Conservation (phyloP, 2,888 invertebrate genomes). For the Heteromurus nitidus region DNA sequence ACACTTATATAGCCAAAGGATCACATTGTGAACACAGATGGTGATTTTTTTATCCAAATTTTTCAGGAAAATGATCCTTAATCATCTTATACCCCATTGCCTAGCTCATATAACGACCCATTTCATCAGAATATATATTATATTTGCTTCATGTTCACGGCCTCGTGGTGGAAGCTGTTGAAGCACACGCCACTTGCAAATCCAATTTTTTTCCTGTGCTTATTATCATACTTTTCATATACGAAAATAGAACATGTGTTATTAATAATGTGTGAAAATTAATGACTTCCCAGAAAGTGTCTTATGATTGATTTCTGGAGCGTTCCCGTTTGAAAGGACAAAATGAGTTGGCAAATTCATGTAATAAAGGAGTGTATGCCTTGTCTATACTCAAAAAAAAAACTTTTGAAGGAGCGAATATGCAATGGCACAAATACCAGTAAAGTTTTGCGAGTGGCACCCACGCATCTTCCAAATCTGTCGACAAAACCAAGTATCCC, state of each 20-base stretch:
- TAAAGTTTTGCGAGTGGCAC: neutral
- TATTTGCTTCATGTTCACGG: conserved; percentile 9
- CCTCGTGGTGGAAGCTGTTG: neutral
- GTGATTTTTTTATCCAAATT: too few relatives aligned
- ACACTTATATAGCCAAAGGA: conserved; percentile 1
- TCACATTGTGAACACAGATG: neutral
- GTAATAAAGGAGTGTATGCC: too few relatives aligned
- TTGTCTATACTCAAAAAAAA: too few relatives aligned
- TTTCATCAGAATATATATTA: conserved; percentile 29
- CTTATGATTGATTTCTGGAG: conserved; percentile 54
- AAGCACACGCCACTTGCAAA: neutral
- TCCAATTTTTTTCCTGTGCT: neutral
- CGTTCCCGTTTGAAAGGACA: conserved; percentile 42
- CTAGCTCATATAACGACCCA: conserved; percentile 46
- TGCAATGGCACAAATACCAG: neutral
- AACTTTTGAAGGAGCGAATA: neutral
- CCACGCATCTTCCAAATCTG: conserved; percentile 36
- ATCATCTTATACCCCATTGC: conserved; percentile 18
- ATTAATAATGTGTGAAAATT: conserved; percentile 55
- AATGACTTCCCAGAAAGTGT: conserved; percentile 38
- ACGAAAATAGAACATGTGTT: conserved; percentile 40
- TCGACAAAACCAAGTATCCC: conserved; percentile 27
- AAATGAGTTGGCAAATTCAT: conserved; percentile 20
- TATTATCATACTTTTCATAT: neutral
- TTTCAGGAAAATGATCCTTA: neutral